Conservation (phyloP, 2,797 vertebrate genomes). For the Oryzias sinensis region DNA sequence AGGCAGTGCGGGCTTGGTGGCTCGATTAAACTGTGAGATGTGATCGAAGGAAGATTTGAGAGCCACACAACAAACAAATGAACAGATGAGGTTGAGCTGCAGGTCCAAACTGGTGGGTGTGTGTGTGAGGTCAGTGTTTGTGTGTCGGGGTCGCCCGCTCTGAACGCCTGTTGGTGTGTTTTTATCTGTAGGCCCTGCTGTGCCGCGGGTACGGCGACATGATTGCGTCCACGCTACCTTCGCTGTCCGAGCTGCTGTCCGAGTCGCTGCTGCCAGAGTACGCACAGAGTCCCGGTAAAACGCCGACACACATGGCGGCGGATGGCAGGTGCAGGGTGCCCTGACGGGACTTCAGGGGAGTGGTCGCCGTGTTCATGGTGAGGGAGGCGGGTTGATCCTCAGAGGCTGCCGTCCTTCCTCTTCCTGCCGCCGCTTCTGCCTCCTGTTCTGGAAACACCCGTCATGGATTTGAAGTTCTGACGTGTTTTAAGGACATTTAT, state of each 20-base stretch:
- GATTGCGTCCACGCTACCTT: constrained; percentile 91
- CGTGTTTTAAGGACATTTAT: no score
- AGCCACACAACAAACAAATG: constrained; percentile 59
- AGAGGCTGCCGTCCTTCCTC: constrained; percentile 60
- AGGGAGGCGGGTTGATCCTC: constrained; percentile 49
- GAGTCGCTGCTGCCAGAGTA: constrained; percentile 98
- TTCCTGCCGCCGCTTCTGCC: constrained; percentile 45
- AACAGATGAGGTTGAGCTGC: constrained; percentile 35
- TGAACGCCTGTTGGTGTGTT: constrained; percentile 32
- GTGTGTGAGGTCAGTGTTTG: constrained; percentile 14
- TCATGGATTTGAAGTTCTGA: neutral
- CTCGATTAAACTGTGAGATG: constrained; percentile 81
- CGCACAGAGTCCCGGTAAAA: constrained; percentile 90
- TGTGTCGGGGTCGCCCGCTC: constrained; percentile 8
- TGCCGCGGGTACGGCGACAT: constrained; percentile 82
- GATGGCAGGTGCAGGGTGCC: constrained; percentile 87
- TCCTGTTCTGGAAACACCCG: constrained; percentile 73
- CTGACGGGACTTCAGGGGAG: constrained; percentile 35
- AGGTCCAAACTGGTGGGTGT: constrained; percentile 8
- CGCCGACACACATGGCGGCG: constrained; percentile 92
- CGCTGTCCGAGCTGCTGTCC: constrained; percentile 96
- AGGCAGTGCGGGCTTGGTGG: constrained; percentile 72
- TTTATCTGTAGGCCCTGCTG: constrained; percentile 76
- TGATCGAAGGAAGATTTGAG: constrained; percentile 70
- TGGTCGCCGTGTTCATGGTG: constrained; percentile 34